Conservation (phyloP, 2,113 vertebrate genomes). For the Blennius ocellaris region DNA sequence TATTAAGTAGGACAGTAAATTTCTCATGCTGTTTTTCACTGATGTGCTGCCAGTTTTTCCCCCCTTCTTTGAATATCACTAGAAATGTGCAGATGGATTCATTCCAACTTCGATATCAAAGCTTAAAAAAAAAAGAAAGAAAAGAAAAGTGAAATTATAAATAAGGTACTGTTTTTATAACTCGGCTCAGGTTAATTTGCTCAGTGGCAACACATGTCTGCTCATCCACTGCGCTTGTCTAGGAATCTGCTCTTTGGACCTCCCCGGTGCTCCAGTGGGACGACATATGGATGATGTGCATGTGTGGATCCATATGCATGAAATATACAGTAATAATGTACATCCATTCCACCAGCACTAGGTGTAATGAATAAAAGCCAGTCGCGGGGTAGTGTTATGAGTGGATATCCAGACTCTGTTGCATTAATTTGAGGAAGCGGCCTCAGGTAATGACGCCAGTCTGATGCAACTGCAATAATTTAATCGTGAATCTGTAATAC, state of each 20-base stretch:
- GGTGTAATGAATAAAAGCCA: constrained; percentile 19
- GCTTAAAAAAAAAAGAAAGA: constrained; percentile 31
- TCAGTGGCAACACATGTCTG: constrained; percentile 43
- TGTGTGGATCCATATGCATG: constrained; percentile 24
- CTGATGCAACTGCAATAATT: constrained; percentile 60
- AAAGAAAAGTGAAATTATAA: constrained; percentile 23
- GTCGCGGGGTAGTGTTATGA: constrained; percentile 26
- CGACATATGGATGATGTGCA: constrained; percentile 42
- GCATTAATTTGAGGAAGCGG: constrained; percentile 56
- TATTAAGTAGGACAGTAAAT: constrained; percentile 17
- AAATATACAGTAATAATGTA: constrained; percentile 16
- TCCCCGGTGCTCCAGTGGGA: constrained; percentile 26
- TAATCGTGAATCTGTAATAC: constrained; percentile 43
- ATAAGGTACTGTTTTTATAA: not conserved
- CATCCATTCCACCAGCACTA: constrained; percentile 8
- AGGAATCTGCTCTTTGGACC: constrained; percentile 26
- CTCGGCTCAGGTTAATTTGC: constrained; percentile 47
- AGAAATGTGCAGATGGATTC: constrained; percentile 17
- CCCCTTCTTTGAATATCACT: constrained; percentile 33
- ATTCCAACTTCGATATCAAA: not conserved
- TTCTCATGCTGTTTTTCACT: constrained; percentile 7
- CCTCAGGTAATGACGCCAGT: constrained; percentile 55
- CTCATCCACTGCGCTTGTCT: constrained; percentile 48
- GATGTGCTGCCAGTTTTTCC: constrained; percentile 17
- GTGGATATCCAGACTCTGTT: constrained; percentile 31